phyloP scores from a whole-genome alignment of 2,797 vertebrate genomes.

The Myotis vivesi region DNA sequence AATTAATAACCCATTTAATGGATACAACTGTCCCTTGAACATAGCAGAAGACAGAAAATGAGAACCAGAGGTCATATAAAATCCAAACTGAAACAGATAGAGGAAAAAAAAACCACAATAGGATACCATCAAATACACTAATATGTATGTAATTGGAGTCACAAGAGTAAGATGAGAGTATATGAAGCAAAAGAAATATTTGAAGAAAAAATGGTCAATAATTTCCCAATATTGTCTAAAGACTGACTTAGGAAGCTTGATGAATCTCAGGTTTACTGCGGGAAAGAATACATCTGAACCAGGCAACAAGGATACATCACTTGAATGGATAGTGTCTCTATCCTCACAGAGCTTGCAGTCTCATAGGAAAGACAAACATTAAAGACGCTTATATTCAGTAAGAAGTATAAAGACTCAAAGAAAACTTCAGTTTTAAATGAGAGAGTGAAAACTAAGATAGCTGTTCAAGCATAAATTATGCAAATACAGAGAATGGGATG shows the following conservation, averaged over 20 bases:
- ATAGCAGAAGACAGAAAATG: background rate
- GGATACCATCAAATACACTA: background rate
- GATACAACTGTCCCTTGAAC: background rate
- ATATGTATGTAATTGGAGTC: background rate
- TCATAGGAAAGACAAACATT: background rate
- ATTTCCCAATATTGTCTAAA: background rate
- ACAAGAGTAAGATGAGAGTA: background rate
- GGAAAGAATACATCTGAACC: background rate
- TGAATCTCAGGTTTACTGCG: background rate
- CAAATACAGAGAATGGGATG: background rate
- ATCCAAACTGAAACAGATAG: background rate
- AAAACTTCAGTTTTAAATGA: background rate
- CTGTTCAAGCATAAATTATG: background rate
- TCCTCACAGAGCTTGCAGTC: background rate
- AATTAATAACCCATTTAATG: background rate
- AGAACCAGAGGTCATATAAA: background rate
- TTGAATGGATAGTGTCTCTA: background rate
- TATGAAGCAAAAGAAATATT: background rate
- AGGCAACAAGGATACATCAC: background rate
- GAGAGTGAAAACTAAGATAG: background rate
- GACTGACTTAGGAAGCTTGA: background rate
- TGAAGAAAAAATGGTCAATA: background rate
- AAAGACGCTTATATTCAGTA: background rate
- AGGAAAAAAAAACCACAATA: background rate
- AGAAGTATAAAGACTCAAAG: background rate